Base-by-base conservation (phyloP, 2,113 vertebrate species). In the Zapus hudsonius region DNA sequence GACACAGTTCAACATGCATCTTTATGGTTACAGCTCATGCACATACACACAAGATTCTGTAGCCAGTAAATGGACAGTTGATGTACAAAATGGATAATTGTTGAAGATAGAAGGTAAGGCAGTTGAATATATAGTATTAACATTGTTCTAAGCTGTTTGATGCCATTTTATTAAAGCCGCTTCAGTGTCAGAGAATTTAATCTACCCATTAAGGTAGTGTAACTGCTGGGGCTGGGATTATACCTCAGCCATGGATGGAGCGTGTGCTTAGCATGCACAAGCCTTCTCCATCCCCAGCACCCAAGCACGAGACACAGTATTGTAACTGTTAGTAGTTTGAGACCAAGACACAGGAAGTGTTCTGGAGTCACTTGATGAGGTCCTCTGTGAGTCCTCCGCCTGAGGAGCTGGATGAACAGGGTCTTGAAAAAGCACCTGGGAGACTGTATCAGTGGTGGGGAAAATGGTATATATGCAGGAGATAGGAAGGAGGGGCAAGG, bases 1-100 rank as follows among this genome's bases (percentile, higher is more conserved):
- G 16, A 20, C 47, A n/a, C 3, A 10, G 0, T 8, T 47, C 78
- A 44, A 1, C 27, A 1, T 12, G 19, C 9, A 7, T 1, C 67
- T 63, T 47, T 2, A 13, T n/a, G 3, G n/a, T 33, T 78, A 7
- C 0, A 7, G 29, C 27, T 29, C 13, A 0, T 29, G 36, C 12
- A 2, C 61, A 31, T 25, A 9, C 3, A 40, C 52, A 42, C 38
- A 29, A 3, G 23, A 4, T 19, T 78, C 61, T 79, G 33, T 40
- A 90, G 67, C 67, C 90, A 55, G 2, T 15, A 6, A n/a, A 25
- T 19, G 20, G 22, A 61, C 38, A 22, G 22, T 57, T 73, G 66
- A 38, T 64, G 16, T 73, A 64, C 73, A 69, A 76, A 74, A 72
- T 31, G 74, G 57, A 27, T 66, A 64, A 63, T 2, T 10, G n/a